phyloP scores from a whole-genome alignment of 2,888 invertebrate genomes.

The Plemyria rubiginata region DNA sequence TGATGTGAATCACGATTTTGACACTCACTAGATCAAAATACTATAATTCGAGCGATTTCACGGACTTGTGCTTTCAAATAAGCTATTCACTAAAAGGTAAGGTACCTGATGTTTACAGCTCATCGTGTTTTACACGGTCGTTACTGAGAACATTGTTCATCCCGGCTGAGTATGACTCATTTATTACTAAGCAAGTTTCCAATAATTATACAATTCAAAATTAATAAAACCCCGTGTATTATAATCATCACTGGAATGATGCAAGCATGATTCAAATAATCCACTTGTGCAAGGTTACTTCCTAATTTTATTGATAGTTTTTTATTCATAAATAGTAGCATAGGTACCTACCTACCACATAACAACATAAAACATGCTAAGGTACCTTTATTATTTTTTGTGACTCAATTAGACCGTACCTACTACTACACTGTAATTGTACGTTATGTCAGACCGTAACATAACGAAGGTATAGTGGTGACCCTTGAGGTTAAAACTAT shows the following conservation, averaged over 20 bases:
- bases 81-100: no score
- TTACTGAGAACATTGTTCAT: neutral
- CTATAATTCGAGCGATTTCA: no score
- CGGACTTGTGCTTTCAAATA: no score
- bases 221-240: neutral
- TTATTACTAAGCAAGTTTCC: constrained; percentile 3
- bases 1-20: no score
- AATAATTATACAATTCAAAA: constrained; percentile 3
- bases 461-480: no score
- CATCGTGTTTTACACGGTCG: constrained; percentile 5
- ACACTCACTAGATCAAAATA: no score
- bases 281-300: neutral
- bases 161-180: neutral
- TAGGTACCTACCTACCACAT: neutral
- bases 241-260: constrained; percentile 13
- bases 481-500: no score
- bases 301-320: neutral
- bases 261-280: neutral
- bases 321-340: neutral
- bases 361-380: no score
- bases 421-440: no score
- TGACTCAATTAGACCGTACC: no score
- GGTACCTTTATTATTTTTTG: no score
- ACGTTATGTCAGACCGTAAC: no score
- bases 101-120: neutral